phyloP scores from a whole-genome alignment of 2,113 vertebrate species.

The Copsychus sechellarum region DNA sequence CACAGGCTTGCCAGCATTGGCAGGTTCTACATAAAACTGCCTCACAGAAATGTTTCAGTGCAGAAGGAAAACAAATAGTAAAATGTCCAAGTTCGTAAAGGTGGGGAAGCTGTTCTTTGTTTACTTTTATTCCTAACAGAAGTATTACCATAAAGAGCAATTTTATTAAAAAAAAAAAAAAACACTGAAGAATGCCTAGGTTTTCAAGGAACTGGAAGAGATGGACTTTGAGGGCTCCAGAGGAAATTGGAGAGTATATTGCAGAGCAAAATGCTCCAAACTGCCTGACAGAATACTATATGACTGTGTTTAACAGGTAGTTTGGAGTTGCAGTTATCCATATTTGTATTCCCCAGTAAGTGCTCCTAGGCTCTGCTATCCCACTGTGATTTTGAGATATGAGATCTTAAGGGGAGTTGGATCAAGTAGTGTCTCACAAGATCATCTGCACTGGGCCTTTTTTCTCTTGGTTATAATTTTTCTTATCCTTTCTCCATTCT shows the following conservation, averaged over 20 bases:
- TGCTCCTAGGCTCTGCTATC: slow-evolving; percentile 45
- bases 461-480: slow-evolving; percentile 56
- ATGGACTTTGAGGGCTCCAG: background rate
- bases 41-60: background rate
- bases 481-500: slow-evolving; percentile 63
- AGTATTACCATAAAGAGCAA: background rate
- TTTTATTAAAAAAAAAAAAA: background rate
- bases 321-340: slow-evolving; percentile 30
- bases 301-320: slow-evolving; percentile 53
- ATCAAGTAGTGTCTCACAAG: slow-evolving; percentile 56
- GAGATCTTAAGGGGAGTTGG: slow-evolving; percentile 53
- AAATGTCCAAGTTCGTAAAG: background rate
- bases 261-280: background rate
- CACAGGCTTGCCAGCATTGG: background rate
- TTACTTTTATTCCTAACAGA: background rate
- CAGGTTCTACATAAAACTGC: background rate
- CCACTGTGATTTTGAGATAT: slow-evolving; percentile 68
- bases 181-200: background rate
- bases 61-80: background rate
- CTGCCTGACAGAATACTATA: slow-evolving; percentile 44
- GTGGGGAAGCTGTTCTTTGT: background rate
- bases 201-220: background rate
- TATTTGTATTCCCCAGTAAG: slow-evolving; percentile 65
- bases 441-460: slow-evolving; percentile 38
- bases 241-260: background rate